Evolutionary conservation across 1,140 invertebrate genomes (phyloP).

Genomic region (Scaptomyza montana): DNA sequence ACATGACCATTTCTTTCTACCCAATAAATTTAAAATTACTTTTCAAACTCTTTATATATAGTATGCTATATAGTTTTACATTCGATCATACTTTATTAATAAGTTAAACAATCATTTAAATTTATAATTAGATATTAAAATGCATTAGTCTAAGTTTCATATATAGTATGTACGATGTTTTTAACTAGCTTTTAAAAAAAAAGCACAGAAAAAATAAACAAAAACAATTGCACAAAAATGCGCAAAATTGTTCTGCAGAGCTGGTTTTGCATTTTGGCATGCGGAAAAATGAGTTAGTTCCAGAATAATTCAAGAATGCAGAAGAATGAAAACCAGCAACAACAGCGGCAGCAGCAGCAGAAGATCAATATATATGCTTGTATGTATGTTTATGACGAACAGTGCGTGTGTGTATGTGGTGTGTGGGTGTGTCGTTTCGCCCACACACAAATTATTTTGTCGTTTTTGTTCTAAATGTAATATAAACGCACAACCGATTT

Average conservation of each 20-base stretch:
- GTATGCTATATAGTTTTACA: slow-evolving; percentile 30
- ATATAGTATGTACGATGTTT: slow-evolving; percentile 20
- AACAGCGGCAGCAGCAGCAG: slow-evolving; percentile 13
- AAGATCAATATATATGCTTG: slow-evolving; percentile 33
- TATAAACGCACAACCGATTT: slow-evolving; percentile 97
- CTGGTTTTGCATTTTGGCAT: slow-evolving; percentile 18
- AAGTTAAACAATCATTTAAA: slow-evolving; percentile 59
- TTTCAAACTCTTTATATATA: no score
- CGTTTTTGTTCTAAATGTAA: slow-evolving; percentile 89
- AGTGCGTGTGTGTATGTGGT: slow-evolving; percentile 33
- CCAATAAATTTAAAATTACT: no score
- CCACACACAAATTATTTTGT: not conserved
- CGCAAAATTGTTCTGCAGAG: slow-evolving; percentile 22
- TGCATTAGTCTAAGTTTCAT: slow-evolving; percentile 65
- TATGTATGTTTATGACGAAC: slow-evolving; percentile 29
- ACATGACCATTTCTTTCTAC: no score
- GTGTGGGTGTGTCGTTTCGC: slow-evolving; percentile 22
- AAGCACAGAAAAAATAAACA: slow-evolving; percentile 53
- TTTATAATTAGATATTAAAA: slow-evolving; percentile 63
- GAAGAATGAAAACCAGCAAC: slow-evolving; percentile 9
- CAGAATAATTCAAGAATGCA: slow-evolving; percentile 24
- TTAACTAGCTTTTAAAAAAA: slow-evolving; percentile 50
- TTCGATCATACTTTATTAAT: slow-evolving; percentile 66
- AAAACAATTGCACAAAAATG: slow-evolving; percentile 76
- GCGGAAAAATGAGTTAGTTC: slow-evolving; percentile 8